Evolutionary conservation across 2,888 invertebrate species (phyloP), one percentile per base, ranked within the genome.

Genomic region (Netelia fuscicornis): DNA sequence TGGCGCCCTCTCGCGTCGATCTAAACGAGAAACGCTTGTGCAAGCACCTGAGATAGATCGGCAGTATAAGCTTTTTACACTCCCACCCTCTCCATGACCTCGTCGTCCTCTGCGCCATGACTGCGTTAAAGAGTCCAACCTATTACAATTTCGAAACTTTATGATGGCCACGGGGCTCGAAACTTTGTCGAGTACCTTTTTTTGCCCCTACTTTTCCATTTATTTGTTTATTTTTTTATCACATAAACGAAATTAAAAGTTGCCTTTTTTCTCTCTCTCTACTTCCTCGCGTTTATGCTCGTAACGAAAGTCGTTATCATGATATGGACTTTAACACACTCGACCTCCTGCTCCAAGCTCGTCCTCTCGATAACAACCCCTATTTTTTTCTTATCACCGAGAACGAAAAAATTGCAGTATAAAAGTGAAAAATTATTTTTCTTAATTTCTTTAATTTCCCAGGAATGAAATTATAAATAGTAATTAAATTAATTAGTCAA

Each of bases 1-100:
- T 37, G 37, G 37, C 37, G 37, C 37, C 64, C 76, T 58, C 72
- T 56, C 58, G 48, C 76, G 76, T 82, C 76, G 76, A 77, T 77
- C 64, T 71, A 42, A 30, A 25, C 64, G 20, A 56, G 65, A 71
- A 82, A 68, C 60, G 60, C 30, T 5, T 8, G 8, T 44, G 48
- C 8, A 44, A 37, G 8, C 62, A 17, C 68, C 11, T 13, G 13
- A 48, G 13, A 48, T 48, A 48, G 48, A 48, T 48, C 10, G 10
- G 37, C n/a, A 5, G 20, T 48, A 44, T 23, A 25, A 54, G 67
- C 56, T 77, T 77, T 58, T 48, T 48, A 13, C 13, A 2, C 13
- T 48, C 0, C 3, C 13, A 2, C 8, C 48, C 2, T 10, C 13
- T 48, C 9, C 13, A 13, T 13, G 48, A 13, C 48, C 48, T 48